Evolutionary conservation across 1,140 invertebrate genomes (phyloP).

Genomic region (Anastrepha obliqua): DNA sequence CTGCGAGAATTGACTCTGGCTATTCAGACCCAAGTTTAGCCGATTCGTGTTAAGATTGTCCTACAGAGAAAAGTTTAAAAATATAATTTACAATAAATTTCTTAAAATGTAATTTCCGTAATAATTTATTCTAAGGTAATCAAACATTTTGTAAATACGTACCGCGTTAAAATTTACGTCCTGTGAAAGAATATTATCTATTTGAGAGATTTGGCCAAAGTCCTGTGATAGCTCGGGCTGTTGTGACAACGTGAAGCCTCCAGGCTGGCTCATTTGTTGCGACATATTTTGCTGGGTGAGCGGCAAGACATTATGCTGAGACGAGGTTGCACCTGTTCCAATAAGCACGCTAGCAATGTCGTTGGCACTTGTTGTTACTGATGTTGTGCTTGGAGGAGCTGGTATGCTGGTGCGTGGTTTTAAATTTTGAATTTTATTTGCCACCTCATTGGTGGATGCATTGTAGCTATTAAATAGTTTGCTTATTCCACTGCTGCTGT

Average conservation of each 20-base stretch:
- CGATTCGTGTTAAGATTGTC: conserved; percentile 60
- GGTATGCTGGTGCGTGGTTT: background rate
- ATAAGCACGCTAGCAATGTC: background rate
- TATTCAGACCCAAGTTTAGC: conserved; percentile 62
- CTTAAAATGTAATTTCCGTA: background rate
- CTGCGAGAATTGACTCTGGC: conserved; percentile 72
- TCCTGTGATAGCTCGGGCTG: conserved; percentile 92
- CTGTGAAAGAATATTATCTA: conserved; percentile 94
- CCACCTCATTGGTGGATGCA: background rate
- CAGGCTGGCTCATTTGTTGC: conserved; percentile 82
- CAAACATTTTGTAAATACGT: conserved; percentile 57
- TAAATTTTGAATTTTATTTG: background rate
- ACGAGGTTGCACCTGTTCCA: background rate
- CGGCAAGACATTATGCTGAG: conserved; percentile 57
- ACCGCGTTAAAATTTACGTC: conserved; percentile 77
- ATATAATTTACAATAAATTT: background rate
- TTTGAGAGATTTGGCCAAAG: conserved; percentile 94
- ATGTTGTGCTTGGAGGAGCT: background rate
- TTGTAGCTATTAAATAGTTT: conserved; percentile 44
- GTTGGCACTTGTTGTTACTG: background rate
- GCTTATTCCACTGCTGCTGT: conserved; percentile 60
- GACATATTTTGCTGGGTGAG: conserved; percentile 78
- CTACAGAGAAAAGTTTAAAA: conserved; percentile 48
- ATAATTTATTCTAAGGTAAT: no score
- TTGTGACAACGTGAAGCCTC: conserved; percentile 82